Percentiles rank a stretch among this genome's conserved stretches.
These are phyloP conservation scores for Apostichopus californicus DNA, from an alignment of 35 echinoderm and acorn worm species.

Conservation along the genomic window DNA sequence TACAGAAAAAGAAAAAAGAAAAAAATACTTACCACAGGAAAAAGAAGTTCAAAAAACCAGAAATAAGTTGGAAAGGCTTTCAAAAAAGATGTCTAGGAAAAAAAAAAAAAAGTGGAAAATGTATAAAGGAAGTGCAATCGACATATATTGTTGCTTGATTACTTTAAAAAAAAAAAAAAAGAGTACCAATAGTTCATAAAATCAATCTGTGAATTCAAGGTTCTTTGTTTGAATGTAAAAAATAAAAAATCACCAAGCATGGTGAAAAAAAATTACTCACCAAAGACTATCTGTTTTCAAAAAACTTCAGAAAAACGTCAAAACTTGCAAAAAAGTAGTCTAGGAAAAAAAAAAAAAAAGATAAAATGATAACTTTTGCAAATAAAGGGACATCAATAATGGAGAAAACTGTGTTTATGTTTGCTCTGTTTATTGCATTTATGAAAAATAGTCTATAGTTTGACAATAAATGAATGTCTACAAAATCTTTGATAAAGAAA, in stretches of 20 bases:
- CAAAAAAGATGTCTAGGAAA: slow-evolving; percentile 24
- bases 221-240: not conserved
- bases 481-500: too few relatives aligned
- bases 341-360: slow-evolving; percentile 43
- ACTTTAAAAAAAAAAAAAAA: not conserved
- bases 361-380: slow-evolving; percentile 12
- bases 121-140: not conserved
- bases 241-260: not conserved
- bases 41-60: slow-evolving; percentile 17
- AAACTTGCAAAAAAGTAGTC: slow-evolving; percentile 49
- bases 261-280: slow-evolving; percentile 49
- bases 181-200: not conserved
- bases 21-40: slow-evolving; percentile 13
- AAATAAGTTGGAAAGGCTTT: slow-evolving; percentile 12
- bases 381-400: not conserved
- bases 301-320: slow-evolving; percentile 54
- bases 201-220: not conserved
- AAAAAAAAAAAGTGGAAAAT: slow-evolving; percentile 25
- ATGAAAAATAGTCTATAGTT: too few relatives aligned
- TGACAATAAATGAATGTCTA: too few relatives aligned
- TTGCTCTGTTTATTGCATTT: not conserved
- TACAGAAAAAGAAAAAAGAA: not conserved
- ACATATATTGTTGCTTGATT: not conserved
- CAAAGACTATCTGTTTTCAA: slow-evolving; percentile 34
- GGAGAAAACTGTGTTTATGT: not conserved